Evolutionary conservation across 2,113 vertebrate genomes (phyloP), one percentile per base, ranked within the genome.

Genomic region (Gallinago paraguaiae): DNA sequence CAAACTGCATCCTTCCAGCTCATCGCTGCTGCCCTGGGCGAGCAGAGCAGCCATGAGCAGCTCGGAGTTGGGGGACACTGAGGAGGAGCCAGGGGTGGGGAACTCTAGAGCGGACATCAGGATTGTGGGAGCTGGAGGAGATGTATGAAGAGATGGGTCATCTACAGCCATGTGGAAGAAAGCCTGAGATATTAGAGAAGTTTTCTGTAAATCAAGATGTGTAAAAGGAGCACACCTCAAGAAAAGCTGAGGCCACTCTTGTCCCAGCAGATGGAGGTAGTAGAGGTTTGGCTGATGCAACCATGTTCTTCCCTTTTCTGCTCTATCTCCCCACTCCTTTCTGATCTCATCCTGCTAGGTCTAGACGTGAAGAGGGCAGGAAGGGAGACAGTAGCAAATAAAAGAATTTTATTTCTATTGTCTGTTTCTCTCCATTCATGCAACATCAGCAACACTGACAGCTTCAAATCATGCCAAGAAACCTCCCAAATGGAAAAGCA

Each of bases 61-160:
- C 25, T 85, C 1, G 0, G 25, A 60, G 25, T 1, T 56, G 56
- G 17, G n/a, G 50, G 31, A 41, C 1, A 2, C 10, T 30, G 17
- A 23, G 45, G 50, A 70, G 19, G 6, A 70, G 11, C 18, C 51
- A 20, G 15, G 54, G 41, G n/a, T 75, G 35, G 30, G 25, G 23
- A n/a, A 59, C 10, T 46, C 60, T 51, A n/a, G 33, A 70, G 46
- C 19, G 56, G 41, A 3, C 27, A 45, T 7, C 37, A 48, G 69
- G 48, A 72, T 30, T 48, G n/a, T 20, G 64, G 43, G 48, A 83
- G 51, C 14, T 76, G 60, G 57, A 67, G 18, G 51, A 84, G n/a
- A 45, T 59, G n/a, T 50, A 27, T 45, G 75, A 85, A 64, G 20
- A 75, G 28, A 75, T 6, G 8, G 24, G 24, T 45, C 39, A 71